Evolutionary conservation across 2,113 vertebrate genomes (phyloP), one percentile per base, ranked within the genome.

Genomic region (Emberiza fucata): DNA sequence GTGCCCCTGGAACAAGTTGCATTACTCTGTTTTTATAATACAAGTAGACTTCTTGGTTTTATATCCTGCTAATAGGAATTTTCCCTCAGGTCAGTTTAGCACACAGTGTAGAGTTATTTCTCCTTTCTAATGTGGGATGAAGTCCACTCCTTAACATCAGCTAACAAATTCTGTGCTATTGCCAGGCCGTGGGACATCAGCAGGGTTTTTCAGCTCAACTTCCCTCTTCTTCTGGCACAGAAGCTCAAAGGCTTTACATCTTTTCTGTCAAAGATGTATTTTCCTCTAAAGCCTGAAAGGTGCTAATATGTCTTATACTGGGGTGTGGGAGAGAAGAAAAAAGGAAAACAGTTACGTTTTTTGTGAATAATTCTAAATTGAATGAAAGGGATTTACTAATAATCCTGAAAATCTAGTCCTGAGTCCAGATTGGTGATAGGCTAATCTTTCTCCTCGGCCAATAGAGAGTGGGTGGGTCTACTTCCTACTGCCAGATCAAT

Each of bases 21-120:
- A 53, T 87, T 81, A 35, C 57, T 85, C 53, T 57, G 50, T 47
- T 82, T 92, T 91, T 82, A 42, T 94, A 95, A 85, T 61, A 35
- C 79, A 80, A 61, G 54, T 88, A 77, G 81, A 85, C 75, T 93
- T 94, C 75, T 81, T 48, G 61, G 70, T 17, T 92, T 95, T 91
- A 75, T 94, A 79, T 57, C 63, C 78, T 80, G 53, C 48, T 97
- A 94, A 94, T 90, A 85, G 40, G 66, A 94, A 93, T 93, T 93
- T 93, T 93, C 81, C 90, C 90, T 93, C 70, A 79, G 73, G 92
- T 90, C 70, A 76, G 57, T 93, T 96, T 89, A 95, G 31, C 61
- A 53, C 44, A 57, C 11, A 45, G 48, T 69, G 48, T 51, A 76
- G 63, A 88, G 61, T 85, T 82, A 76, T 79, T 90, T 88, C 63